Evolutionary conservation across 2,797 vertebrate genomes (phyloP).

Genomic region (Takifugu ocellatus): DNA sequence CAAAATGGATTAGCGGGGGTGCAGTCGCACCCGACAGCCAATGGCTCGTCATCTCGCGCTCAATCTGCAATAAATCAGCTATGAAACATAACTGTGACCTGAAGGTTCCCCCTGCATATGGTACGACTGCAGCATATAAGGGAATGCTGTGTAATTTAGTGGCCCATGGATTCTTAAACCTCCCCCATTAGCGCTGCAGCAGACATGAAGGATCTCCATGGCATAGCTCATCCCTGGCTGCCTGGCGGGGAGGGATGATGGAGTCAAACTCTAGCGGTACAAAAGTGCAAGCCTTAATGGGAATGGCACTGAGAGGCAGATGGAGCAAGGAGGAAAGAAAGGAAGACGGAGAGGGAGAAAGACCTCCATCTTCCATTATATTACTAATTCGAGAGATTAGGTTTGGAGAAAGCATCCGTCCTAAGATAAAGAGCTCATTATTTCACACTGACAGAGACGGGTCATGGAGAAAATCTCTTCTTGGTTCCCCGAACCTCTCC

Average conservation of each 20-base stretch:
- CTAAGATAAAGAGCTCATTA: slow-evolving; percentile 72
- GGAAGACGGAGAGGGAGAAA: slow-evolving; percentile 33
- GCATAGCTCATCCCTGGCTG: slow-evolving; percentile 57
- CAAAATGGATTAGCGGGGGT: slow-evolving; percentile 47
- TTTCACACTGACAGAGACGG: slow-evolving; percentile 60
- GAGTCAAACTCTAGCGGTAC: slow-evolving; percentile 52
- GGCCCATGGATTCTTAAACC: slow-evolving; percentile 53
- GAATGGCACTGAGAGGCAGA: slow-evolving; percentile 57
- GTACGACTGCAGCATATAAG: slow-evolving; percentile 41
- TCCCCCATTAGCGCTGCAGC: slow-evolving; percentile 59
- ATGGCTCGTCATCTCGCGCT: slow-evolving; percentile 47
- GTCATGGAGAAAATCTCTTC: slow-evolving; percentile 42
- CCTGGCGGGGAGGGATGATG: slow-evolving; percentile 57
- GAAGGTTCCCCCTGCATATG: slow-evolving; percentile 48
- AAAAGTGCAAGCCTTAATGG: slow-evolving; percentile 58
- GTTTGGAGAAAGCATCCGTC: slow-evolving; percentile 60
- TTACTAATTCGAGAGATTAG: slow-evolving; percentile 65
- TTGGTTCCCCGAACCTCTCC: slow-evolving; percentile 21
- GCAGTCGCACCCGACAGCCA: slow-evolving; percentile 38
- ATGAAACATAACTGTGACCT: slow-evolving; percentile 49
- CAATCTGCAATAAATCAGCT: slow-evolving; percentile 52
- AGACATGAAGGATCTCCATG: slow-evolving; percentile 64
- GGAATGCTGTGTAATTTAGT: slow-evolving; percentile 55
- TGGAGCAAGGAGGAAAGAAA: slow-evolving; percentile 33
- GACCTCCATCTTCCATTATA: slow-evolving; percentile 58